Evolutionary conservation across 2,888 invertebrate genomes (phyloP).

Genomic region (Sesia apiformis): DNA sequence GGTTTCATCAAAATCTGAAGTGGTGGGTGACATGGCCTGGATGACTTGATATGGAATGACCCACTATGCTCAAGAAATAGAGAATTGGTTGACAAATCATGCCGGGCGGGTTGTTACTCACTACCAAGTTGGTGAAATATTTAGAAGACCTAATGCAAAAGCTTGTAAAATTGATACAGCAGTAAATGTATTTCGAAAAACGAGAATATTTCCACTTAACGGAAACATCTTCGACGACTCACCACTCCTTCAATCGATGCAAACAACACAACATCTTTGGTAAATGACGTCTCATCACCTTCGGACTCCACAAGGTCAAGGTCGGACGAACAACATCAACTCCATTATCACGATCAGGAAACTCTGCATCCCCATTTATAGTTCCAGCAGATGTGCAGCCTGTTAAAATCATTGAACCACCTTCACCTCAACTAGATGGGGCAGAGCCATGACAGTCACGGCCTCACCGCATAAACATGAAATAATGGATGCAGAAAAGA

Average conservation of each 20-base stretch:
- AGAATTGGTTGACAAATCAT: conserved; percentile 7
- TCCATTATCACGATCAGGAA: conserved; percentile 3
- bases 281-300: conserved; percentile 4
- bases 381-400: too few relatives aligned
- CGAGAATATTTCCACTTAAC: conserved; percentile 7
- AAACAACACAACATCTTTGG: conserved; percentile 5
- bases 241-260: conserved; percentile 3
- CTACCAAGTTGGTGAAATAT: conserved; percentile 5
- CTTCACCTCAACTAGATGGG: conserved; percentile 8
- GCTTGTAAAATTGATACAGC: conserved; percentile 4
- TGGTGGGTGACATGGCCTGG: too few relatives aligned
- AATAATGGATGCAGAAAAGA: conserved; percentile 2
- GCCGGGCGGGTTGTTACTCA: conserved; percentile 6
- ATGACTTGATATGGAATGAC: too few relatives aligned
- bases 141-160: conserved; percentile 5
- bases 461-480: conserved; percentile 6
- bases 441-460: conserved; percentile 7
- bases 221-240: conserved; percentile 6
- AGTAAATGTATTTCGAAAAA: conserved; percentile 6
- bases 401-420: conserved; percentile 7
- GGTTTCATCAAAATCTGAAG: too few relatives aligned
- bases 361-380: conserved; percentile 4
- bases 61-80: conserved; percentile 6
- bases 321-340: conserved; percentile 8
- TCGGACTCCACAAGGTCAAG: conserved; percentile 2